Base-by-base conservation (phyloP, 1,140 invertebrate genomes). In the Harpegnathos saltator region DNA sequence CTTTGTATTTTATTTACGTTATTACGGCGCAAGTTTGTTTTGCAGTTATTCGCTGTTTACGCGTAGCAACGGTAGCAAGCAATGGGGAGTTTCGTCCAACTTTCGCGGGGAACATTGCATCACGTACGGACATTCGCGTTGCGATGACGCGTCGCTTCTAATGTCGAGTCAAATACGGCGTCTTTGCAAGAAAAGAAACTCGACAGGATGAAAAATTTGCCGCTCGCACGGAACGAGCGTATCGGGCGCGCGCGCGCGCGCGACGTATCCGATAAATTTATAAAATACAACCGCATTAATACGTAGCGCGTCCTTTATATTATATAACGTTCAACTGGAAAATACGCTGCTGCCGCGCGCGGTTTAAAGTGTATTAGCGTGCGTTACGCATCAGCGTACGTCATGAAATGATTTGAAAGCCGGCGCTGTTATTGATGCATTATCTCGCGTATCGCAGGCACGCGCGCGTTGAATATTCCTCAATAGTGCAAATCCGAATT, bases 351-450 rank as follows among this genome's bases (percentile, higher is more conserved):
- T 44, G 29, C n/a, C 5, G 29, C 5, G 29, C 29, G 29, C 29
- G 29, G 29, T 44, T 3, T n/a, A n/a, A 3, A 33, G 29, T 74
- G 29, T 26, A 5, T 14, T 15, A 52, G 11, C 24, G n/a, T 11
- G n/a, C n/a, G 44, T 24, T 24, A 54, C 11, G 9, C 22, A 77
- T 77, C 48, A 66, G 26, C 33, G 19, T 54, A 38, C 15, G n/a
- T 77, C 17, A 52, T 65, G 26, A 54, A 66, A 77, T 54, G 3
- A 38, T 66, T 7, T 65, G 14, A 56, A 77, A 56, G 61, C 50
- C 54, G 48, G 4, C 33, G 29, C 15, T 66, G 17, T 15, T 38
- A 33, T 56, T 19, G 71, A 44, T 73, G 17, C 29, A 66, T 66
- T 77, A 77, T 54, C 19, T 77, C 74, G 17, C 48, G 29, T 52